phyloP scores from a whole-genome alignment of 2,888 invertebrate genomes.

The Megastigmus dorsalis region DNA sequence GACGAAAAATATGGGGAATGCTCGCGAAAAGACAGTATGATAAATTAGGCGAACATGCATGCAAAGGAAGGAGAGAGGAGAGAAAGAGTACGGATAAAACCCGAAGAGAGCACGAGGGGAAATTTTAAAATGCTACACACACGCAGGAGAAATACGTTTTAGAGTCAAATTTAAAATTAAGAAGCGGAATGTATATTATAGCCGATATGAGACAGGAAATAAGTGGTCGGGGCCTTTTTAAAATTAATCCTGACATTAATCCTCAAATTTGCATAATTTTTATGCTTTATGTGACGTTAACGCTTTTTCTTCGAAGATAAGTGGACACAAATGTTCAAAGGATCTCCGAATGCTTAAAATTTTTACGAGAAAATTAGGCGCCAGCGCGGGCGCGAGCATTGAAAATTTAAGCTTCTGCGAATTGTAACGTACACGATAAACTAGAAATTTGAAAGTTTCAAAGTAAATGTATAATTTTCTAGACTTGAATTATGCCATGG shows the following conservation, averaged over 20 bases:
- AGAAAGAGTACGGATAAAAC: background rate
- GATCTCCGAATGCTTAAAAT: background rate
- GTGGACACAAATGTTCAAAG: background rate
- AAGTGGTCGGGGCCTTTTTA: background rate
- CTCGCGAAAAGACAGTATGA: conserved; percentile 36
- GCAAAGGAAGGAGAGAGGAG: background rate
- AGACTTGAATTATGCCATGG: no score
- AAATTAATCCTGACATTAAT: conserved; percentile 34
- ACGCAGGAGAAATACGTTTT: conserved; percentile 12
- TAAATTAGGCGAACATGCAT: conserved; percentile 32
- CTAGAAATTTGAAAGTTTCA: no score
- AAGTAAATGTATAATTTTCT: no score
- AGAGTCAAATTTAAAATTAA: conserved; percentile 37
- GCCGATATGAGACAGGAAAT: conserved; percentile 8
- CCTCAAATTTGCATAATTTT: conserved; percentile 32
- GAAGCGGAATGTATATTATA: conserved; percentile 20
- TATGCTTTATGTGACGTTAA: conserved; percentile 19
- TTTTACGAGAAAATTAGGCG: no score
- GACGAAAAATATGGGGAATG: conserved; percentile 31
- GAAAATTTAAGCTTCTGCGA: no score
- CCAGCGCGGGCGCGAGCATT: no score
- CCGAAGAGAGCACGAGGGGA: background rate
- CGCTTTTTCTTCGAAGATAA: background rate
- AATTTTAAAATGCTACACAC: conserved; percentile 31
- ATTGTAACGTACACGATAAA: no score